phyloP scores from a whole-genome alignment of 1,140 invertebrate genomes.

The Charaxes varanes region DNA sequence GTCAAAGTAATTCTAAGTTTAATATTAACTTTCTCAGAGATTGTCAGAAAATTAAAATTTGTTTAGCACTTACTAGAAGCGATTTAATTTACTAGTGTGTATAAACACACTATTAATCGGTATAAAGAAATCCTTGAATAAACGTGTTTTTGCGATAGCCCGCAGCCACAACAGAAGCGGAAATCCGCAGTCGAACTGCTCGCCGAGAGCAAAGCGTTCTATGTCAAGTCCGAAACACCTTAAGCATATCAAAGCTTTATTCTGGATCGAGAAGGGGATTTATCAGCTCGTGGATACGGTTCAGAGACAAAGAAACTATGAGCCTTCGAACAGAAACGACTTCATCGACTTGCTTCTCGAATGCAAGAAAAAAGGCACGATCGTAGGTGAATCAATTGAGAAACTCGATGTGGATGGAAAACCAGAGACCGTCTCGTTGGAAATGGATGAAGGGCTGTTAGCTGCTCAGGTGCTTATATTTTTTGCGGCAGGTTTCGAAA shows the following conservation, averaged over 20 bases:
- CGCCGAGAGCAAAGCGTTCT: conserved; percentile 94
- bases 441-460: conserved; percentile 18
- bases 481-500: conserved; percentile 26
- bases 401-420: conserved; percentile 15
- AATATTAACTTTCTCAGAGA: too few relatives aligned
- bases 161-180: conserved; percentile 76
- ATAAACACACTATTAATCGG: too few relatives aligned
- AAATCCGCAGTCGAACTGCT: conserved; percentile 95
- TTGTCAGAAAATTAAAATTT: too few relatives aligned
- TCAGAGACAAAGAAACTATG: conserved; percentile 26
- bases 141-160: too few relatives aligned
- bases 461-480: conserved; percentile 23
- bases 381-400: conserved; percentile 21
- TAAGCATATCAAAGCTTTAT: too few relatives aligned
- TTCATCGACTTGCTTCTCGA: conserved; percentile 30
- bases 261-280: too few relatives aligned
- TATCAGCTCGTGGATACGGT: too few relatives aligned
- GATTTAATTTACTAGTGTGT: too few relatives aligned
- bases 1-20: too few relatives aligned
- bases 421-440: conserved; percentile 17
- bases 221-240: conserved; percentile 94
- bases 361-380: conserved; percentile 20
- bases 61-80: too few relatives aligned
- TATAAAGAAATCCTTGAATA: too few relatives aligned
- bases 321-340: conserved; percentile 22